Evolutionary conservation across 92 coral and sea anemone genomes (phyloP).

Genomic region (Scolanthus callimorphus): DNA sequence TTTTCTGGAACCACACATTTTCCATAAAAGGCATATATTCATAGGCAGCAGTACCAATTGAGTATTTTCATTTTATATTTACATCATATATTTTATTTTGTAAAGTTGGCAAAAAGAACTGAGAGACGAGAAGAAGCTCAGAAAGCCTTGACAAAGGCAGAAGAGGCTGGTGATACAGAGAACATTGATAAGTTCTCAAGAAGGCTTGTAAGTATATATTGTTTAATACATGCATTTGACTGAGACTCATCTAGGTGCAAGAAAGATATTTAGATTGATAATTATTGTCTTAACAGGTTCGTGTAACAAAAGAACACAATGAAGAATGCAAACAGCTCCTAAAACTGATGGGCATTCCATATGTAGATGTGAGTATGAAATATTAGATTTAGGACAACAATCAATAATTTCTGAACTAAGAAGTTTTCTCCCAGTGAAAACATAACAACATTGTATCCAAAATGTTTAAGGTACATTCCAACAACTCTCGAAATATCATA

Average conservation of each 20-base stretch:
- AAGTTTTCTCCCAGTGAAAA: too few species aligned
- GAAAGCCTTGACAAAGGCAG: conserved; percentile 80
- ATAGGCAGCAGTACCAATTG: too few species aligned
- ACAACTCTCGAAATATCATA: too few species aligned
- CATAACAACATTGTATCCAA: too few species aligned
- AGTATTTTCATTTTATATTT: too few species aligned
- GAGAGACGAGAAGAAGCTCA: conserved; percentile 96
- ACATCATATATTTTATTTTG: neutral
- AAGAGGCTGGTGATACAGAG: conserved; percentile 94
- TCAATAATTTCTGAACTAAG: too few species aligned
- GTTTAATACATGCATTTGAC: neutral
- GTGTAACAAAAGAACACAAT: conserved; percentile 88
- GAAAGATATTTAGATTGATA: neutral
- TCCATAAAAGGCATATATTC: too few species aligned
- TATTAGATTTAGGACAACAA: too few species aligned
- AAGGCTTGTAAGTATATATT: conserved; percentile 61
- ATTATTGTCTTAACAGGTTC: conserved; percentile 48
- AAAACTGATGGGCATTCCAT: conserved; percentile 86
- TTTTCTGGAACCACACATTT: too few species aligned
- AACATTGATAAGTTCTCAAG: conserved; percentile 89
- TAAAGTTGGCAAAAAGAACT: conserved; percentile 87
- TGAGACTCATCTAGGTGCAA: neutral
- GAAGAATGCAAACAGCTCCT: conserved; percentile 83
- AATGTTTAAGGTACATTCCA: too few species aligned
- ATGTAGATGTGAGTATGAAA: conserved; percentile 78